Evolutionary conservation across 2,113 vertebrate genomes (phyloP).

Genomic region (Tapirus terrestris): DNA sequence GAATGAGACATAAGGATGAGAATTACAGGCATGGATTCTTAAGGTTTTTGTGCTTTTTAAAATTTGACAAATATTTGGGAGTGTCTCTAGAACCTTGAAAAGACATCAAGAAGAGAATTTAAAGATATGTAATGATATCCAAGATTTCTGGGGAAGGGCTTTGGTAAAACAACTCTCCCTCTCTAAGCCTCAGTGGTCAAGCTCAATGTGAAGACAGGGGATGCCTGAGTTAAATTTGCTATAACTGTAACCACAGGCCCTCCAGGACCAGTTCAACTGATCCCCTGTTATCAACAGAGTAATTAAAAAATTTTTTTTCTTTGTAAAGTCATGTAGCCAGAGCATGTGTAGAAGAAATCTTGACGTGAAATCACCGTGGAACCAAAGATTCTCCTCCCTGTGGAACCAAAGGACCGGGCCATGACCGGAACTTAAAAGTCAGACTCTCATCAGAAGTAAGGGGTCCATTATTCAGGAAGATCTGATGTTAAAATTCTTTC

Average conservation of each 20-base stretch:
- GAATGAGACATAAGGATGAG: not conserved
- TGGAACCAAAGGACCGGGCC: too few species aligned
- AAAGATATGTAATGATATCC: not conserved
- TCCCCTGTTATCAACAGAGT: too few species aligned
- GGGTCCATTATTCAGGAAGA: too few species aligned
- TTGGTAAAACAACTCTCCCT: not conserved
- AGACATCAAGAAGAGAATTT: not conserved
- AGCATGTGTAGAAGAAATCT: too few species aligned
- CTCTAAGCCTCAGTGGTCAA: not conserved
- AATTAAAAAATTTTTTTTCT: too few species aligned
- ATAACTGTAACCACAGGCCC: not conserved
- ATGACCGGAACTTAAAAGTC: too few species aligned
- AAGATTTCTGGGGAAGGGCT: not conserved
- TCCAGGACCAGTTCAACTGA: too few species aligned
- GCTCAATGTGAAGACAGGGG: not conserved
- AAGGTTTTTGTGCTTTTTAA: not conserved
- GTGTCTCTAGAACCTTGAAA: not conserved
- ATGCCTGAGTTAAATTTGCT: not conserved
- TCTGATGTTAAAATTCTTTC: too few species aligned
- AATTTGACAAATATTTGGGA: not conserved
- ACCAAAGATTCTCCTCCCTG: too few species aligned
- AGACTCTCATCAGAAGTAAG: too few species aligned
- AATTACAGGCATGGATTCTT: not conserved
- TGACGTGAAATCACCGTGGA: too few species aligned
- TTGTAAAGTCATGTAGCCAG: too few species aligned